Base-by-base conservation (phyloP, 2,888 invertebrate genomes). In the Sinopyrophorus schimmeli region DNA sequence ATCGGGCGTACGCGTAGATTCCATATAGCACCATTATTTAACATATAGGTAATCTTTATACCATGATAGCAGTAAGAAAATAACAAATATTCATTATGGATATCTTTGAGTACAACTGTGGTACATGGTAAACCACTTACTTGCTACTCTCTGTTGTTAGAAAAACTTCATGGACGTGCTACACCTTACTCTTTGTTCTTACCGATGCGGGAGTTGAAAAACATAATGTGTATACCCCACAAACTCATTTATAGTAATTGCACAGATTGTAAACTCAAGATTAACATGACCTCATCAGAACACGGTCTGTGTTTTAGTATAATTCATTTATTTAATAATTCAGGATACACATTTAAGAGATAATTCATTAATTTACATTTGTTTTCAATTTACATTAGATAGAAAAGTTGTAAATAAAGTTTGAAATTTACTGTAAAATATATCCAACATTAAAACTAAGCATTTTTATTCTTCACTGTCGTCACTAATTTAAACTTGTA, bases 81-180 rank as follows among this genome's bases (percentile, higher is more conserved):
- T 55, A 54, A 56, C 56, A 57, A 58, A 58, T 56, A 53, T 56
- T 51, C 47, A 35, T 48, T 43, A 47, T 42, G 34, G 50, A 47
- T 57, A 58, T 58, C 58, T 55, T 34, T 47, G 49, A 53, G 53
- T 59, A 56, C 59, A 55, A 58, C 59, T 40, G 56, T 48, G 43
- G 54, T 56, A 59, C 59, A 59, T 58, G 59, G 59, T 54, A 59
- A 59, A 55, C 55, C 59, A 59, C 59, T 59, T 59, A 53, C 39
- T 24, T 44, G 48, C 27, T 53, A 52, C 42, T 44, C 39, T 41
- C 26, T 20, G 46, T 30, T 42, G 51, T 47, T 43, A 46, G 54
- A 43, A 47, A 48, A 44, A 50, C 47, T 38, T 11, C 41, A 46
- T 42, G 41, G 46, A 56, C 50, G 42, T 38, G 47, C 53, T 46